Conservation (phyloP, 2,113 vertebrate species). For the Oxyura jamaicensis region DNA sequence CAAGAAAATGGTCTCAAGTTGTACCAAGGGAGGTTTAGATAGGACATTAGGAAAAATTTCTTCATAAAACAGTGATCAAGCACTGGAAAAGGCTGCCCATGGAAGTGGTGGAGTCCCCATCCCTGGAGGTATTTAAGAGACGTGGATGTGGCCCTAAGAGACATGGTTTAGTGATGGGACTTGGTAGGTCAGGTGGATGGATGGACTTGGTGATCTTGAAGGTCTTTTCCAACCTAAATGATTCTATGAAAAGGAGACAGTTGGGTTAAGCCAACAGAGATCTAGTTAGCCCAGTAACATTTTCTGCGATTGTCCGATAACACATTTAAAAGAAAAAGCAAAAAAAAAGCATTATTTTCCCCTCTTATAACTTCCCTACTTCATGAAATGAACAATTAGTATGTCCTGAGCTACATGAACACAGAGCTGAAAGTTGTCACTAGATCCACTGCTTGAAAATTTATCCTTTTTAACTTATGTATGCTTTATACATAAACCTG, state of each 20-base stretch:
- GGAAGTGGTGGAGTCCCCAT: background rate
- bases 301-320: background rate
- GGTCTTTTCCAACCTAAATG: background rate
- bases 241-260: background rate
- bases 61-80: background rate
- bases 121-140: background rate
- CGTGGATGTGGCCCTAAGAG: background rate
- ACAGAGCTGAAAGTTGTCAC: background rate
- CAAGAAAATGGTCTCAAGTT: background rate
- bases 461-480: background rate
- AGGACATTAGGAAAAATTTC: background rate
- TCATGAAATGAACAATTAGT: background rate
- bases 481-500: background rate
- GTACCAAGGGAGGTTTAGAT: background rate
- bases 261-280: background rate
- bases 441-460: background rate
- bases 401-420: background rate
- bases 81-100: background rate
- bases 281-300: background rate
- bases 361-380: background rate
- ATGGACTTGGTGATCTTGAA: background rate
- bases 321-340: background rate
- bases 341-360: background rate
- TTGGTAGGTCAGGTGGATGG: background rate
- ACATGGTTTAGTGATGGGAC: background rate